Base-by-base conservation (phyloP, 2,797 vertebrate species). In the Peromyscus eremicus region DNA sequence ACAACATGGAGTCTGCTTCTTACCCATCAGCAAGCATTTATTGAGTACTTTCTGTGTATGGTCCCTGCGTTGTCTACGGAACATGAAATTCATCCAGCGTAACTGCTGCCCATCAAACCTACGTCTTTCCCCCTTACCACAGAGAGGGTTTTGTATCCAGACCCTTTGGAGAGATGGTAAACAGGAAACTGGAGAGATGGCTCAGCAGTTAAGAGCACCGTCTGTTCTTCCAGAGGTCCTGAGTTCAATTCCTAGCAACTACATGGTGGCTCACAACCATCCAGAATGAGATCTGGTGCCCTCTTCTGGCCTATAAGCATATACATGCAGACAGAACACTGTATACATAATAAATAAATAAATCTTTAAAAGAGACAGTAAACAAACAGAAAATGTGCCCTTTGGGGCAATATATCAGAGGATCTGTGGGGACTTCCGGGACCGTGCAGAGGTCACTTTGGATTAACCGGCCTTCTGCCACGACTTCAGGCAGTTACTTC, bases 71-170 rank as follows among this genome's bases (percentile, higher is more conserved):
- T 23, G 21, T 94, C n/a, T 46, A 83, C 21, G 21, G 75, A 82
- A 19, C 83, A 23, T 75, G 55, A 89, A 91, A 85, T 90, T 60
- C 16, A 64, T 57, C 14, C 70, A 90, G 34, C 57, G 75, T 10
- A 37, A 12, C 40, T 92, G 49, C 34, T 83, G 55, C 52, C 64
- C 70, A 12, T 46, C 40, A 84, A n/a, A 64, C 21, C 29, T 70
- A 34, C 34, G 2, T 60, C 55, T 89, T 91, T 40, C 64, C 92
- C n/a, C 81, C 66, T 95, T 19, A 55, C 23, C 83, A 73, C 52
- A 77, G 46, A 90, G 64, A 85, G 55, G 14, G 17, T 52, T 93
- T 93, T 75, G 40, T 93, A 81, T 66, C 46, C 68, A 96, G 66
- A 57, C 60, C 90, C 7, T 68, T 57, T 27, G 25, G 60, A 34